These are phyloP conservation scores for Ploceus nigricollis DNA, from an alignment of 2,113 vertebrate genomes.

Conservation along the genomic window DNA sequence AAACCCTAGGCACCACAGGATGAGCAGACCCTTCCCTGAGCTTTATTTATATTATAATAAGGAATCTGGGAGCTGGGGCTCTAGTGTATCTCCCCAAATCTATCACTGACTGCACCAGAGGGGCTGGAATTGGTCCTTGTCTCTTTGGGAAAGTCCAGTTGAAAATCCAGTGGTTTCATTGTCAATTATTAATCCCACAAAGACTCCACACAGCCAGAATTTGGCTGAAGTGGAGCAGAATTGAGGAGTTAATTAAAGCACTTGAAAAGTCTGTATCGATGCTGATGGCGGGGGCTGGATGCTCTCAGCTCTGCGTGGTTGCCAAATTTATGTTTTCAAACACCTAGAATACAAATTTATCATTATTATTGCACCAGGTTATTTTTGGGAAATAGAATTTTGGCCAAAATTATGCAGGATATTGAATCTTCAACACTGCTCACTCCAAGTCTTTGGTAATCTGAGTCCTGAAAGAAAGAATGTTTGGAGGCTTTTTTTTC, in stretches of 20 bases:
- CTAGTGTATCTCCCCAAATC: neutral
- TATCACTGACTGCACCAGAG: neutral
- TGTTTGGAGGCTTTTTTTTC: too few relatives aligned
- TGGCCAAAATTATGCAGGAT: neutral
- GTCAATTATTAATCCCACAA: neutral
- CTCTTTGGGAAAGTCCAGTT: neutral
- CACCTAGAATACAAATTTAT: neutral
- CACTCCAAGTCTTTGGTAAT: neutral
- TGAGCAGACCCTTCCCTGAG: neutral
- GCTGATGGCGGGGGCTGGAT: neutral
- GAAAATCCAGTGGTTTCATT: neutral
- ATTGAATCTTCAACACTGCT: neutral
- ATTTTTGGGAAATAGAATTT: neutral
- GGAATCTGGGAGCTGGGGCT: neutral
- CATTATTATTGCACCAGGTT: neutral
- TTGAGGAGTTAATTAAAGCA: neutral
- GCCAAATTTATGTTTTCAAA: neutral
- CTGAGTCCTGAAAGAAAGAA: neutral
- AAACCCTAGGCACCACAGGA: neutral
- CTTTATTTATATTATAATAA: fast-evolving
- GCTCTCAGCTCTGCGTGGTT: neutral
- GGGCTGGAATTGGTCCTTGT: neutral
- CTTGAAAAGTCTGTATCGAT: neutral
- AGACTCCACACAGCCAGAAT: neutral
- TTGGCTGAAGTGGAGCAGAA: neutral